phyloP scores from a whole-genome alignment of 2,797 vertebrate genomes.

The Melanotaenia boesemani region DNA sequence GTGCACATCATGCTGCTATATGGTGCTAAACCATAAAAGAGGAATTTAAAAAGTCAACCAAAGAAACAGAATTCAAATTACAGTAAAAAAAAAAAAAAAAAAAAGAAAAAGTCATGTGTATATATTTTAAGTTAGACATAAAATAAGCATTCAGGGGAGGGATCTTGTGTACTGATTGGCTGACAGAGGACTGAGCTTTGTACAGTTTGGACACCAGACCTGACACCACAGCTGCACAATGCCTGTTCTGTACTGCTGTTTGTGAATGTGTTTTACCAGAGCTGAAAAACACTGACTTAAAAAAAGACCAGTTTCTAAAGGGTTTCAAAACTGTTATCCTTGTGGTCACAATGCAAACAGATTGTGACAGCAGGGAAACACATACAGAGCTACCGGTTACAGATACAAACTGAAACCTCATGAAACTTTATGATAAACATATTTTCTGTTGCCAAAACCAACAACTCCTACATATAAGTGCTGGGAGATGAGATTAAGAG shows the following conservation, averaged over 20 bases:
- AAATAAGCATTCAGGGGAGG: conserved; percentile 27
- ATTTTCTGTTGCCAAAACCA: conserved; percentile 25
- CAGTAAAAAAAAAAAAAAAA: not conserved
- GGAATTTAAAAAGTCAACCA: not conserved
- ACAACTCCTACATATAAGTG: conserved; percentile 25
- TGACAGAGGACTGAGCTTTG: conserved; percentile 54
- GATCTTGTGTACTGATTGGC: conserved; percentile 67
- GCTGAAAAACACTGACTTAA: conserved; percentile 30
- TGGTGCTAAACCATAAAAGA: not conserved
- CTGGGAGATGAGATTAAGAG: conserved; percentile 43
- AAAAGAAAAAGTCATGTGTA: not conserved
- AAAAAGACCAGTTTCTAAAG: conserved; percentile 25
- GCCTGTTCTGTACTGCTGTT: conserved; percentile 47
- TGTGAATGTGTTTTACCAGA: conserved; percentile 56
- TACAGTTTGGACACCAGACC: conserved; percentile 53
- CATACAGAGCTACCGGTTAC: not conserved
- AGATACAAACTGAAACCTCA: not conserved
- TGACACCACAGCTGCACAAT: conserved; percentile 53
- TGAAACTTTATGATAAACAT: not conserved
- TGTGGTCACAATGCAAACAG: conserved; percentile 35
- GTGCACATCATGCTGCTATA: not conserved
- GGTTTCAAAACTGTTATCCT: conserved; percentile 45
- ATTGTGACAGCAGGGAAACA: conserved; percentile 11
- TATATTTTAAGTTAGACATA: not conserved
- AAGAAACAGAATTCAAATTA: not conserved